Base-by-base conservation (phyloP, 37 sponge, comb jelly and placozoan genomes). In the Agelas oroides region DNA sequence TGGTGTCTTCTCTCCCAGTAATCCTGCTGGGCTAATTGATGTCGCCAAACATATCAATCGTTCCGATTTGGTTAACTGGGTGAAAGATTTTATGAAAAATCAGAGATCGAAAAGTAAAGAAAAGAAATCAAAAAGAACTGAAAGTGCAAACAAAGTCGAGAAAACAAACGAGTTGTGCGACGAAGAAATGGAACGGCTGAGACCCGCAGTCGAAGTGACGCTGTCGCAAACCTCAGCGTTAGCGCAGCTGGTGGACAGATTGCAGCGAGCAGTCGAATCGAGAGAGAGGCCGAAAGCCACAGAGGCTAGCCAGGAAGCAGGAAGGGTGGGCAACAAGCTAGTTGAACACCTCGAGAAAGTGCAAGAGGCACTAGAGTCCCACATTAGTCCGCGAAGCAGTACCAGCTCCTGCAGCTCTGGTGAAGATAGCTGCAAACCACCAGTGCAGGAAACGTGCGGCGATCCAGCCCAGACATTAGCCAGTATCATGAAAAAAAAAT, bases 11-110 rank as follows among this genome's bases (percentile, higher is more conserved):
- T 64, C 70, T 66, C 59, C 73, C 53, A 20, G 32, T 30, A 64
- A 73, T 25, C 76, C 80, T 6, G 81, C 71, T 23, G 81, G 81
- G 25, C 59, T 87, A 1, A 14, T 65, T 14, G 81, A 87, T 46
- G 46, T 87, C 14, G 67, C 54, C 27, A 81, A 81, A 53, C 75
- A 80, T 18, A 58, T 87, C 39, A 55, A 87, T 15, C 73, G 88
- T 12, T 53, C 67, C 3, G 88, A 87, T 39, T 70, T 87, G 25
- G 58, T 67, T 0, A 28, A 34, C 8, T 40, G 58, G 32, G 63
- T 80, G n/a, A 71, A 74, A 53, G 65, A 65, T 1, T 84, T 59
- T 57, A 65, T 73, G 32, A 84, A 84, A 56, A 84, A 19, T 15
- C 39, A n/a, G 31, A 46, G 30, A 13, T 13, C 20, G 38, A 19